Percentiles rank a stretch among this genome's conserved stretches.
These are phyloP conservation scores for Myathropa florea DNA, from an alignment of 2,888 invertebrate genomes.

Conservation along the genomic window DNA sequence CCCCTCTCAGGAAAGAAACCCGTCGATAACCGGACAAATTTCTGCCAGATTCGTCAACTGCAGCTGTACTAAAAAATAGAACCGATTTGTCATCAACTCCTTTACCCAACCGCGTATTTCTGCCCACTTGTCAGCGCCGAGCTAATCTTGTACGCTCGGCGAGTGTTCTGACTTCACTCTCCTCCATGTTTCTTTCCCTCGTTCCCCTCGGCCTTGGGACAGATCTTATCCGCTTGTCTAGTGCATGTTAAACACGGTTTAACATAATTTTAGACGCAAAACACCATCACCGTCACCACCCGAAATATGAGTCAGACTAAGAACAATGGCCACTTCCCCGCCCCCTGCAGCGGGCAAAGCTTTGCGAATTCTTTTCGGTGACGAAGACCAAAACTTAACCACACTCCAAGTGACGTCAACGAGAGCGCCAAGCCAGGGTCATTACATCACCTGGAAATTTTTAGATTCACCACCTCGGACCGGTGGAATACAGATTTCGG, in stretches of 20 bases:
- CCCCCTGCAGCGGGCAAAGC: not conserved
- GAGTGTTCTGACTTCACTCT: not conserved
- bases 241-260: not conserved
- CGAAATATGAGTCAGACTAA: not conserved
- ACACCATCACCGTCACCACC: not conserved
- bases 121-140: not conserved
- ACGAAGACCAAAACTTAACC: slow-evolving; percentile 22
- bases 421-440: slow-evolving; percentile 39
- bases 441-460: slow-evolving; percentile 63
- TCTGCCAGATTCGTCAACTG: not conserved
- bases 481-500: slow-evolving; percentile 7
- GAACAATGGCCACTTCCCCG: not conserved
- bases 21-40: not conserved
- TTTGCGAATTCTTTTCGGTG: slow-evolving; percentile 54
- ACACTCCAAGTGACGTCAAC: slow-evolving; percentile 30
- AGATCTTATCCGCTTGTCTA: not conserved
- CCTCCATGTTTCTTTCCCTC: not conserved
- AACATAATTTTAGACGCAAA: not conserved
- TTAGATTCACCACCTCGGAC: slow-evolving; percentile 34
- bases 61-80: not conserved
- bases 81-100: not conserved
- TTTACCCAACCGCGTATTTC: not conserved
- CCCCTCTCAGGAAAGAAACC: not conserved
- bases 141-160: not conserved
- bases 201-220: not conserved